Conservation (phyloP, 1,140 invertebrate genomes). For the Drosophila setifemur region DNA sequence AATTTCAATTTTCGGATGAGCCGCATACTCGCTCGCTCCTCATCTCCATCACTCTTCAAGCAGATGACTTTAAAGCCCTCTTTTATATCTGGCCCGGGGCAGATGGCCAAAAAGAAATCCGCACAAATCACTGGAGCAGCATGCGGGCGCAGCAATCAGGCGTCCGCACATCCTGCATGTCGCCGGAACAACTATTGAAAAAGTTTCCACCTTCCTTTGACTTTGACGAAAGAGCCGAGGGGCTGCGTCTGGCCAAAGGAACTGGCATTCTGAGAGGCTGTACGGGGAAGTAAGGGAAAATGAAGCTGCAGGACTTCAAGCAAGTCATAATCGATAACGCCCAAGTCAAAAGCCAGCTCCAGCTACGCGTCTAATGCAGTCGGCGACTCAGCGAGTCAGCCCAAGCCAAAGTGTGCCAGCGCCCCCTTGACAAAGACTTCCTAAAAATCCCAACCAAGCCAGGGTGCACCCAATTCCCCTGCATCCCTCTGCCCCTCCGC, state of each 20-base stretch:
- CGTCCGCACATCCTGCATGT: slow-evolving; percentile 60
- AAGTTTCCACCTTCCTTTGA: slow-evolving; percentile 49
- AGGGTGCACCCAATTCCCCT: not conserved
- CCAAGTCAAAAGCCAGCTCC: slow-evolving; percentile 31
- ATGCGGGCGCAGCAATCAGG: slow-evolving; percentile 53
- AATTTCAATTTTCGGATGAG: slow-evolving; percentile 20
- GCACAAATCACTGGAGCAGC: slow-evolving; percentile 35
- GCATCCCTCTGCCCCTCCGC: not conserved
- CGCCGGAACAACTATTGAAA: slow-evolving; percentile 50
- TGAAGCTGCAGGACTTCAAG: slow-evolving; percentile 26
- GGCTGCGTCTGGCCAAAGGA: too few species aligned
- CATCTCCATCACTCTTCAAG: not conserved
- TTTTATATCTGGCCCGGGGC: slow-evolving; percentile 8
- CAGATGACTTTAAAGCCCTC: not conserved
- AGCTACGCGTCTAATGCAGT: slow-evolving; percentile 41
- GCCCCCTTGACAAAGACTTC: slow-evolving; percentile 21
- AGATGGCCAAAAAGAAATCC: slow-evolving; percentile 18
- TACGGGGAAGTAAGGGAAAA: not conserved
- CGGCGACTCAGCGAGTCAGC: slow-evolving; percentile 8
- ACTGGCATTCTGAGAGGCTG: not conserved
- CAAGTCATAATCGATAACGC: slow-evolving; percentile 63
- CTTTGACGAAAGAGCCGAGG: not conserved
- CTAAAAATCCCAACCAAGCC: slow-evolving; percentile 2
- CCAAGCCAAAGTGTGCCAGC: slow-evolving; percentile 9
- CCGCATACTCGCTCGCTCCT: too few species aligned